Evolutionary conservation across 2,797 vertebrate species (phyloP).

Genomic region (Gephyroberyx darwinii): DNA sequence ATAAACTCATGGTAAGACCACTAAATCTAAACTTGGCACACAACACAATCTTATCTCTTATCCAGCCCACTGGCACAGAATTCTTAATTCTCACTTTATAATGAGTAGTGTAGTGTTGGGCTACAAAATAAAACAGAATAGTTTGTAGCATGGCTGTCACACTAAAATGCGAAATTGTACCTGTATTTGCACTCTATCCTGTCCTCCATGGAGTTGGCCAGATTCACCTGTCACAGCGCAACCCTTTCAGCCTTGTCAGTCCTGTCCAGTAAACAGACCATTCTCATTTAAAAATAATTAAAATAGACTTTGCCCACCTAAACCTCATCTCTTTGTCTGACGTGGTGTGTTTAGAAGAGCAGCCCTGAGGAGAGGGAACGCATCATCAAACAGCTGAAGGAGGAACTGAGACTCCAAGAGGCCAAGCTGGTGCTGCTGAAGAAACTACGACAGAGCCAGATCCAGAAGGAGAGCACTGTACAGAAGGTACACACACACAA

Average conservation of each 20-base stretch:
- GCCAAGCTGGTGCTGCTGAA: constrained; percentile 96
- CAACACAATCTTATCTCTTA: not conserved
- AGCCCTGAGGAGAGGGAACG: constrained; percentile 91
- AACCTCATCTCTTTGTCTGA: not conserved
- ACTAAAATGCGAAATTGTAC: not conserved
- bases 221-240: not conserved
- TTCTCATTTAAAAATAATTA: not conserved
- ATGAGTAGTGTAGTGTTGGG: not conserved
- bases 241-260: not conserved
- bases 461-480: constrained; percentile 91
- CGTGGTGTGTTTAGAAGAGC: constrained; percentile 82
- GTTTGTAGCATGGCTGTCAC: not conserved
- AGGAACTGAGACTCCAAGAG: constrained; percentile 95
- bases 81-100: not conserved
- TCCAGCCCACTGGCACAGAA: not conserved
- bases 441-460: constrained; percentile 97
- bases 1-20: constrained; percentile 90
- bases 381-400: constrained; percentile 94
- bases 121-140: not conserved
- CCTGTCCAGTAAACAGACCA: not conserved
- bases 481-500: constrained; percentile 86
- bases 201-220: not conserved
- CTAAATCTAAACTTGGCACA: not conserved
- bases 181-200: not conserved
- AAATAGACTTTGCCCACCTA: not conserved